phyloP scores from a whole-genome alignment of 2,797 vertebrate genomes.

The Enteromius trimaculatus region DNA sequence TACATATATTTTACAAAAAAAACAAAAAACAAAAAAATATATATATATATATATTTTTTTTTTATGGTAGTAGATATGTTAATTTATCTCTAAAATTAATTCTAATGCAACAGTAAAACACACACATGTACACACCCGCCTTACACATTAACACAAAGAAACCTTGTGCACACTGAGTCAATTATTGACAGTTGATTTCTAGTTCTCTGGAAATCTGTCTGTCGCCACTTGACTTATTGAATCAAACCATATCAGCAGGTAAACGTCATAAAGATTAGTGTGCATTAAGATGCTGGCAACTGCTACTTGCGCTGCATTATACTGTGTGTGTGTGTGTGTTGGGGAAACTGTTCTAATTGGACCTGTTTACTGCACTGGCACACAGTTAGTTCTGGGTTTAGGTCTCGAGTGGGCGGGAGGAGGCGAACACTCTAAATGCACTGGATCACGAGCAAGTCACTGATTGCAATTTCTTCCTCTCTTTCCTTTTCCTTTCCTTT shows the following conservation, averaged over 20 bases:
- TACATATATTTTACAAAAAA: no score
- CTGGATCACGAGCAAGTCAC: slow-evolving; percentile 68
- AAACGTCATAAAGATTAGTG: slow-evolving; percentile 70
- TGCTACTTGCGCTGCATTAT: slow-evolving; percentile 45
- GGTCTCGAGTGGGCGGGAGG: slow-evolving; percentile 60
- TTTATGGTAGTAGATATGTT: neutral
- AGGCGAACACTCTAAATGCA: slow-evolving; percentile 67
- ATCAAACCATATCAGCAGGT: slow-evolving; percentile 71
- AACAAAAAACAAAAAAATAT: no score
- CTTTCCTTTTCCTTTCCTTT: slow-evolving; percentile 31
- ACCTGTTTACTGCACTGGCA: slow-evolving; percentile 58
- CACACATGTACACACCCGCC: neutral
- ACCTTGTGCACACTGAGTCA: slow-evolving; percentile 37
- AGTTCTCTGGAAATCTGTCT: slow-evolving; percentile 63
- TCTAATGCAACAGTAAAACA: slow-evolving; percentile 24
- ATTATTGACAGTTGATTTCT: slow-evolving; percentile 74
- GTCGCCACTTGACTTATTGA: slow-evolving; percentile 68
- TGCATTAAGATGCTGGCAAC: slow-evolving; percentile 45
- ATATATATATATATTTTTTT: no score
- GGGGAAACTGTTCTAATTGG: slow-evolving; percentile 57
- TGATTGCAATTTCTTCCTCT: slow-evolving; percentile 66
- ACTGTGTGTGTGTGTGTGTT: slow-evolving; percentile 50
- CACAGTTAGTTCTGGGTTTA: slow-evolving; percentile 58
- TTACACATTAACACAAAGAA: slow-evolving; percentile 14
- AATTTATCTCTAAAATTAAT: neutral